Evolutionary conservation across 2,797 vertebrate species (phyloP).

Genomic region (Babyrousa celebensis): DNA sequence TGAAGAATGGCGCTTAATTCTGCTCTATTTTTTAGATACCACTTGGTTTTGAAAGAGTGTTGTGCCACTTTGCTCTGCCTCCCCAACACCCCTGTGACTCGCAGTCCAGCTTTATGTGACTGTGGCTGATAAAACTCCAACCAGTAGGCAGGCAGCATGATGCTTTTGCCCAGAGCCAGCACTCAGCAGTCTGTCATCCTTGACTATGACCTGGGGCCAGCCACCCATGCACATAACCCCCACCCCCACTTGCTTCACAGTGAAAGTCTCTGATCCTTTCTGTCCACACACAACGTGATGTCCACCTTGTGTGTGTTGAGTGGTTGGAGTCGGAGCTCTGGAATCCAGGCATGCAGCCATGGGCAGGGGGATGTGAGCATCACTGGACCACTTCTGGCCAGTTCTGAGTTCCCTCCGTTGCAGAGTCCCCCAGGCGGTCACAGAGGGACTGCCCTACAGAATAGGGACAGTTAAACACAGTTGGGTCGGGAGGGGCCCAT

Average conservation of each 20-base stretch:
- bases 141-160: fast-evolving
- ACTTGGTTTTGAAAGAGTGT: neutral
- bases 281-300: neutral
- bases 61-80: neutral
- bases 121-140: neutral
- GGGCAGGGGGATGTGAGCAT: no score
- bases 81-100: fast-evolving
- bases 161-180: neutral
- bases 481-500: neutral
- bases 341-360: neutral
- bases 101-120: fast-evolving
- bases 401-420: neutral
- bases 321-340: no score
- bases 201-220: neutral
- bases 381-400: neutral
- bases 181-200: neutral
- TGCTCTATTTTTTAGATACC: neutral
- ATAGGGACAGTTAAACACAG: no score
- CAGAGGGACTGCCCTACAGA: no score
- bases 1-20: neutral
- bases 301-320: neutral
- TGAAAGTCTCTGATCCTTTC: neutral
- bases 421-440: no score
- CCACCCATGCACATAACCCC: no score
- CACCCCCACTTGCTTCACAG: neutral